Base-by-base conservation (phyloP, 2,113 vertebrate species). In the Turnix velox region DNA sequence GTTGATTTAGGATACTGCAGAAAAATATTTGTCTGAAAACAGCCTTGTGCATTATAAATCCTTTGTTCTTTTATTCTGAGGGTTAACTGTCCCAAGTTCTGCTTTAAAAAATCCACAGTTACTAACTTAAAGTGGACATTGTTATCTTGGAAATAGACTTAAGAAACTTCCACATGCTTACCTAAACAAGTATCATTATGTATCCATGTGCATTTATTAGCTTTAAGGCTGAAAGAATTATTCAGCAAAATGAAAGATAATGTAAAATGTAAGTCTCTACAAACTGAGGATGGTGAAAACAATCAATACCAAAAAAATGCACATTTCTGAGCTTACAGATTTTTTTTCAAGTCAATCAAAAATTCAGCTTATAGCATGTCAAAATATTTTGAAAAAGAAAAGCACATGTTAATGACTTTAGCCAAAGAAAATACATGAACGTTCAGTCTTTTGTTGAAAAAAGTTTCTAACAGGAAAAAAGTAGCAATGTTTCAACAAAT, bases 401-500 rank as follows among this genome's bases (percentile, higher is more conserved):
- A 62, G 52, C 73, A 88, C 33, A 59, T 81, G 62, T 82, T 93
- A 57, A 91, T 68, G 46, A 84, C 63, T 58, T 58, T 35, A 94
- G 67, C 67, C 61, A 85, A 92, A 93, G 84, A 90, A 96, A 61
- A 91, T 68, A 84, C 63, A 90, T 20, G 1, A 96, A 91, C 59
- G 58, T 10, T 46, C 59, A 72, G 46, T 65, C 68, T 93, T 35
- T 46, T 37, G 6, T 28, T 89, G 81, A 90, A 96, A 95, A 82
- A 81, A 81, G 87, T 94, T 97, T 94, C 63, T 87, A 90, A 74
- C 39, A 79, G 55, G 52, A 77, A 94, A 95, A 88, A 69, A 88
- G 45, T 45, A 80, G 55, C 67, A 74, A 45, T 65, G 66, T 97
- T 97, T 95, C 63, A 72, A 88, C 85, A 94, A 95, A 94, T 42